Evolutionary conservation across 2,888 invertebrate species (phyloP), one percentile per base, ranked within the genome.

Genomic region (Erebia palarica): DNA sequence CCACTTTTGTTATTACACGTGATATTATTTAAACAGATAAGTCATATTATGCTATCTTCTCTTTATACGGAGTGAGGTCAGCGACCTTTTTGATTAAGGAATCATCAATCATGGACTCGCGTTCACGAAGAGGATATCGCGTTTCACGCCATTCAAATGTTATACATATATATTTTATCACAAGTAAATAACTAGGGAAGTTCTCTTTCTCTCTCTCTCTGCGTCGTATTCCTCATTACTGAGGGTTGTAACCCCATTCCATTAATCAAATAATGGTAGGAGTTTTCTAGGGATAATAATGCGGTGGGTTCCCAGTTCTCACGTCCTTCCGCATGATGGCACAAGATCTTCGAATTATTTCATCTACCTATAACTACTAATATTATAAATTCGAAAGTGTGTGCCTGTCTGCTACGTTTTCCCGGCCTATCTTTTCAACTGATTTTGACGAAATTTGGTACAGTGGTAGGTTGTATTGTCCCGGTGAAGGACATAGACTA

Each of bases 91-190:
- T 91, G 90, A 91, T 91, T 90, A 89, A 90, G 87, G 88, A 85
- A 88, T 90, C 88, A 90, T 91, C 90, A 91, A 91, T 91, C 91
- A 90, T 86, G 83, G 83, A 84, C 84, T 82, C 78, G 83, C 81
- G 78, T 81, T 83, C 79, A 81, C 78, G 79, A 81, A 75, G 84
- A 81, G 83, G 77, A 85, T 88, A 89, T 91, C 86, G 80, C 82
- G 83, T 91, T 88, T 88, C 89, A 84, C 84, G 86, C 82, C 60
- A 71, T 71, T 73, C 65, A 71, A 71, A 69, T 73, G 60, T 71
- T 66, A 51, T 11, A n/a, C n/a, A n/a, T 66, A 51, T 44, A 69
- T 73, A 71, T 71, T 69, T 75, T 71, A 73, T 71, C 69, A 55
- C 42, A 70, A 65, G 67, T 67, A 59, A 27, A 63, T 63, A 49